Evolutionary conservation across 2,888 invertebrate species (phyloP), one percentile per base, ranked within the genome.

Genomic region (Geotrupes spiniger): DNA sequence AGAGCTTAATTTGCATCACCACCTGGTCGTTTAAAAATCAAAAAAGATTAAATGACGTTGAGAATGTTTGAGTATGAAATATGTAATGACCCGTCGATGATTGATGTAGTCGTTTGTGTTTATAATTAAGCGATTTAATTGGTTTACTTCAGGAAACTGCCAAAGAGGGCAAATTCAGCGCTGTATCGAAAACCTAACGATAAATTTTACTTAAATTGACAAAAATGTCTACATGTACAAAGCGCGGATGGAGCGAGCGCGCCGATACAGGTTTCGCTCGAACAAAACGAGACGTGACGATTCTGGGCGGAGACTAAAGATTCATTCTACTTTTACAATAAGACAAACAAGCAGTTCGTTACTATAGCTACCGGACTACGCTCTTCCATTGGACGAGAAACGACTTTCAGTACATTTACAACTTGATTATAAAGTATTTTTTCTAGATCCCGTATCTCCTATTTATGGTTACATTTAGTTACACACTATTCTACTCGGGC

Each of bases 341-440:
- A 62, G 59, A 62, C 61, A 61, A 63, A 64, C 62, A 71, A 69
- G 68, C 65, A 61, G 60, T 66, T 63, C 63, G 72, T 71, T 73
- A 71, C 72, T 74, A 73, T 73, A 74, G 73, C 74, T 74, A 74
- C 73, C 70, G 71, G 63, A 69, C 69, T 74, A 73, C 73, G 70
- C 70, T 58, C 61, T 64, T 66, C 66, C 71, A 74, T 74, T 74
- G 74, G 74, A 62, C 63, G 54, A 33, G 33, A 42, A 45, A 31
- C 51, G 44, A 46, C 25, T 38, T 50, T 51, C 50, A 31, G 52
- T 48, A 45, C 53, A 44, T 45, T 50, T 47, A 45, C 44, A 42
- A 40, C 52, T 42, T 49, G 52, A 52, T 52, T 52, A 52, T 45
- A 45, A 49, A 49, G 44, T 21, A 41, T 40, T 45, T 49, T 49